Evolutionary conservation across 23 tunicate species (phyloP).

Genomic region (Halocynthia roretzi): DNA sequence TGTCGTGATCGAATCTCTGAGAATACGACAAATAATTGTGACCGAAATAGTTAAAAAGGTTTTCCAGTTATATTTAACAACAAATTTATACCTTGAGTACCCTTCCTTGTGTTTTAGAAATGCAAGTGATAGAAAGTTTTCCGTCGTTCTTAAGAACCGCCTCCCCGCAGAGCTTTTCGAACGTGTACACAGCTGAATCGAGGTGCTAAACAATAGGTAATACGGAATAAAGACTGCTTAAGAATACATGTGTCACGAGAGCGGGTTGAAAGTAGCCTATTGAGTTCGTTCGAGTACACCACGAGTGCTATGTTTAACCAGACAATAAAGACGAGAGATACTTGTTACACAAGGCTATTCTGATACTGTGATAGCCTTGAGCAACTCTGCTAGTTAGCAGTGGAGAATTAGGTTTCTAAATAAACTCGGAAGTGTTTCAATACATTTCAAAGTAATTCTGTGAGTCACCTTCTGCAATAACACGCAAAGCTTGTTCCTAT

Average conservation of each 20-base stretch:
- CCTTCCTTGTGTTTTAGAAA: constrained; percentile 22
- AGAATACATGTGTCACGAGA: background rate
- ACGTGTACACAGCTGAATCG: constrained; percentile 60
- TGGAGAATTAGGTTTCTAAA: no score
- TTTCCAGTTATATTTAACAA: background rate
- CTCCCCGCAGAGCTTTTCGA: constrained; percentile 51
- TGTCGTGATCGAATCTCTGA: constrained; percentile 53
- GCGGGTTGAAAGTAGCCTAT: no score
- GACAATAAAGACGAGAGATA: no score
- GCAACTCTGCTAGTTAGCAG: no score
- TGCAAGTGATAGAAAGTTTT: constrained; percentile 16
- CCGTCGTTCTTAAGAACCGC: constrained; percentile 47
- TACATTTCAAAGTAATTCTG: background rate
- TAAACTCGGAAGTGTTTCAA: no score
- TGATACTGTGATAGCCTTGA: no score
- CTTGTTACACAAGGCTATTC: no score
- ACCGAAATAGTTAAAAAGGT: background rate
- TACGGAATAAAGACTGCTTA: background rate
- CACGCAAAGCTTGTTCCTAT: background rate
- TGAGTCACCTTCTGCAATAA: constrained; percentile 7
- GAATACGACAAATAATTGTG: background rate
- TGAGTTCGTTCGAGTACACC: no score
- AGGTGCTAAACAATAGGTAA: constrained; percentile 31
- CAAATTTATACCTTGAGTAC: constrained; percentile 50
- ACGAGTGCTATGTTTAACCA: no score